Base-by-base conservation (phyloP, 2,113 vertebrate genomes). In the Misgurnus anguillicaudatus region DNA sequence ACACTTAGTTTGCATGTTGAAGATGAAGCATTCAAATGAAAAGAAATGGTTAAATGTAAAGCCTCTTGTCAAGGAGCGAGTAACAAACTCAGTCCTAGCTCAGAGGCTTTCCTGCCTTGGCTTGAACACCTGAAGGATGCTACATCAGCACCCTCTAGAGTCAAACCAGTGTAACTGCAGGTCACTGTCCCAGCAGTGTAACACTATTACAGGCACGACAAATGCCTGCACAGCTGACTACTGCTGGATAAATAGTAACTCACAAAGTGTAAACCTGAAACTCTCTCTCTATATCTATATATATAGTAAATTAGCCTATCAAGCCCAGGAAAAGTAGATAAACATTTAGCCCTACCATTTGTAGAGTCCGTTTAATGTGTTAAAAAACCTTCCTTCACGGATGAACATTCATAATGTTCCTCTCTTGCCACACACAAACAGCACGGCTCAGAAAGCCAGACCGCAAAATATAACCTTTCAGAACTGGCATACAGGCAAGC, bases 191-290 rank as follows among this genome's bases (percentile, higher is more conserved):
- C 83, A 82, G 77, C 61, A 79, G 53, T 24, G 45, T 39, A 73
- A 80, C 77, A 58, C 77, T 41, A 48, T 51, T 58, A 63, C 62
- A 75, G 83, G 57, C 61, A 81, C 8, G 13, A 48, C 7, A 36
- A 13, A 82, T 51, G 61, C 67, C 83, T 71, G 45, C 66, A 72
- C 83, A 77, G 77, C 67, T 77, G 77, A 82, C 73, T 74, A 58
- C 16, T 60, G 39, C 73, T 85, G 77, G 72, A 67, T 10, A 19
- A 11, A 45, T 5, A 19, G 17, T 3, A 24, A 48, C 16, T 16
- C 17, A 17, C 47, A 38, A 4, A 9, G 3, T 36, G 3, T 16
- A 24, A 39, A 77, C 17, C 31, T 60, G 11, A 31, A 38, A 21
- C 5, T 61, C 10, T 6, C 42, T 45, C 42, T 45, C 42, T 10